phyloP scores from a whole-genome alignment of 2,797 vertebrate genomes.

The Chrysocyon brachyurus region DNA sequence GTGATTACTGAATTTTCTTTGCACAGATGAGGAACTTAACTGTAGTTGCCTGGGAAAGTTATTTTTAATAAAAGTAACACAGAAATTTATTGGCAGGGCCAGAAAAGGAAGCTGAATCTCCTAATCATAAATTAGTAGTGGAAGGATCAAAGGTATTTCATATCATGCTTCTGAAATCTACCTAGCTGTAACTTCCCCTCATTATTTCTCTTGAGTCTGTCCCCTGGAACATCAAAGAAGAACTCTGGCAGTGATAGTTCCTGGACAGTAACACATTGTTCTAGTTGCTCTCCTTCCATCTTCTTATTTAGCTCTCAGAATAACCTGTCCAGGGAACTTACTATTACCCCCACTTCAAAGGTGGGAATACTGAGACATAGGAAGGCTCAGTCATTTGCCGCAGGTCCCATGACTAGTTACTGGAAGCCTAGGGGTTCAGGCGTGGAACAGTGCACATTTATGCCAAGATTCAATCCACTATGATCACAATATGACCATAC shows the following conservation, averaged over 20 bases:
- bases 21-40: neutral
- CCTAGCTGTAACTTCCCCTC: neutral
- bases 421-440: neutral
- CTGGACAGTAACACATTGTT: neutral
- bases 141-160: neutral
- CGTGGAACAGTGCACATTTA: neutral
- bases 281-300: neutral
- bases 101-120: conserved; percentile 9
- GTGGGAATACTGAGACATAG: neutral
- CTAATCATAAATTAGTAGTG: neutral
- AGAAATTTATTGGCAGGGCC: neutral
- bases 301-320: conserved; percentile 2
- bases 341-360: neutral
- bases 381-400: neutral
- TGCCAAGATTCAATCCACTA: neutral
- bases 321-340: neutral
- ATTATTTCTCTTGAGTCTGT: neutral
- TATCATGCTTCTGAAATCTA: conserved; percentile 11
- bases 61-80: neutral
- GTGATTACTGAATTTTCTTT: neutral
- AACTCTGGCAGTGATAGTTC: neutral
- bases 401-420: neutral
- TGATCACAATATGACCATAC: neutral
- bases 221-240: neutral
- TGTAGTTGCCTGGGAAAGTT: neutral